phyloP scores from a whole-genome alignment of 2,113 vertebrate species.

The Cheilinus undulatus region DNA sequence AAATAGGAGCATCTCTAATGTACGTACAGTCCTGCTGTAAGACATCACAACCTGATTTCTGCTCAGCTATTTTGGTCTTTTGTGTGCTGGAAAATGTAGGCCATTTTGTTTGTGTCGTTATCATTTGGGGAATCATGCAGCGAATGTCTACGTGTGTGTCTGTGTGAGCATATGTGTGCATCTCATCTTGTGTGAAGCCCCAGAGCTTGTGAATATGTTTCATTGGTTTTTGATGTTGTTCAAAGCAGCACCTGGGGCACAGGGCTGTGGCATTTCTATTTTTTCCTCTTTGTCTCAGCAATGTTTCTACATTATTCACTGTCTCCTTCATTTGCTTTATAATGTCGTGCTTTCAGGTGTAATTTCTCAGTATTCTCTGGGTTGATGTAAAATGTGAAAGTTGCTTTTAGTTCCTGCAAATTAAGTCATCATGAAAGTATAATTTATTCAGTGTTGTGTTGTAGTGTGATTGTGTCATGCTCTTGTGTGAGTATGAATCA shows the following conservation, averaged over 20 bases:
- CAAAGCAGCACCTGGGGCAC: slow-evolving; percentile 64
- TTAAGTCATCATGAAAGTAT: slow-evolving; percentile 21
- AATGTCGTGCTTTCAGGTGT: slow-evolving; percentile 42
- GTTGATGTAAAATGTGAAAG: slow-evolving; percentile 12
- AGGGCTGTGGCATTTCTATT: slow-evolving; percentile 12
- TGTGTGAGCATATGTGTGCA: slow-evolving; percentile 4
- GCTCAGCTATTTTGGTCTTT: slow-evolving; percentile 35
- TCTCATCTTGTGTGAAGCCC: slow-evolving; percentile 29
- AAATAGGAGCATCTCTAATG: slow-evolving; percentile 2
- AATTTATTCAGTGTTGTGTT: slow-evolving; percentile 31
- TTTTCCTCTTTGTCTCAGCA: slow-evolving; percentile 35
- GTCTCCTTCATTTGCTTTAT: slow-evolving; percentile 38
- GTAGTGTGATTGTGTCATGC: slow-evolving; percentile 1
- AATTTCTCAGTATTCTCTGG: slow-evolving; percentile 20
- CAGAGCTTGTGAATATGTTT: slow-evolving; percentile 50
- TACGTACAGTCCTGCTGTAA: slow-evolving; percentile 5
- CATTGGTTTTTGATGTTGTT: slow-evolving; percentile 65
- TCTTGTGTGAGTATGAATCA: slow-evolving; percentile 1
- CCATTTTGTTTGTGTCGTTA: slow-evolving; percentile 60
- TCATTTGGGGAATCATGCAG: slow-evolving; percentile 44
- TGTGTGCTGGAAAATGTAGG: slow-evolving; percentile 54
- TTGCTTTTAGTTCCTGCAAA: slow-evolving; percentile 14
- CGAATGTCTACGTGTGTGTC: slow-evolving; percentile 5
- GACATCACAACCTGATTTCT: slow-evolving; percentile 8
- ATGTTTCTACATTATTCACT: slow-evolving; percentile 53